Percentiles rank a stretch among this genome's conserved stretches.
Evolutionary conservation across 2,113 vertebrate genomes (phyloP).

Genomic region (Campylomormyrus numenius): DNA sequence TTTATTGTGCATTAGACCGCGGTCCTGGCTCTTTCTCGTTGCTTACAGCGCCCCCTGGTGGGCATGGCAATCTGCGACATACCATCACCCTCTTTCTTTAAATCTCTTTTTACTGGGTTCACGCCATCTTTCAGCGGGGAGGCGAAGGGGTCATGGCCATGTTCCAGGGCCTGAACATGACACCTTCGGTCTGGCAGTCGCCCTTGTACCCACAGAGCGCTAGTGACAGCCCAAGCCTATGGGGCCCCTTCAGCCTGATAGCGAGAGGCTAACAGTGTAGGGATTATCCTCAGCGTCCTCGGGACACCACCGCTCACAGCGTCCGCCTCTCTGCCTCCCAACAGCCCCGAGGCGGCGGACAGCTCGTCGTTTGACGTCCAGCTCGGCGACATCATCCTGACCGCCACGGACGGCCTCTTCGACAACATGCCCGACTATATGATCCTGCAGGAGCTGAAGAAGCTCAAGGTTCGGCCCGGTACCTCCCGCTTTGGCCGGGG

Average conservation of each 20-base stretch:
- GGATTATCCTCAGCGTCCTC: neutral
- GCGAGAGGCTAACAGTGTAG: neutral
- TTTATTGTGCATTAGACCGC: neutral
- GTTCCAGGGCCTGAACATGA: neutral
- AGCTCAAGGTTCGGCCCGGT: slow-evolving; percentile 74
- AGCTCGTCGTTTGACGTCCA: slow-evolving; percentile 95
- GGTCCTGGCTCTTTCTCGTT: neutral
- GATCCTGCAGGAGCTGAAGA: slow-evolving; percentile 96
- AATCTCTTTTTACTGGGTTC: neutral
- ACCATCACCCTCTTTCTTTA: neutral
- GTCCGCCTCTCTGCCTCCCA: slow-evolving; percentile 19
- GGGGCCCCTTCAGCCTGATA: neutral
- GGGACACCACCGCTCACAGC: neutral
- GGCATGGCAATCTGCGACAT: neutral
- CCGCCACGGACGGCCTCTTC: slow-evolving; percentile 90
- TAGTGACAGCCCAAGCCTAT: neutral
- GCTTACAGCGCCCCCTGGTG: neutral
- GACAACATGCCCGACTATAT: slow-evolving; percentile 99
- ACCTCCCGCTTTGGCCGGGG: neutral
- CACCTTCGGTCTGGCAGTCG: neutral
- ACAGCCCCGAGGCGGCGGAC: slow-evolving; percentile 89
- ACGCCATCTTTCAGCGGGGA: neutral
- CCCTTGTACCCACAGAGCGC: neutral
- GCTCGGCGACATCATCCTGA: slow-evolving; percentile 95
- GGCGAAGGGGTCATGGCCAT: neutral